Evolutionary conservation across 1,140 invertebrate species (phyloP).

Genomic region (Polypedilum pembai): DNA sequence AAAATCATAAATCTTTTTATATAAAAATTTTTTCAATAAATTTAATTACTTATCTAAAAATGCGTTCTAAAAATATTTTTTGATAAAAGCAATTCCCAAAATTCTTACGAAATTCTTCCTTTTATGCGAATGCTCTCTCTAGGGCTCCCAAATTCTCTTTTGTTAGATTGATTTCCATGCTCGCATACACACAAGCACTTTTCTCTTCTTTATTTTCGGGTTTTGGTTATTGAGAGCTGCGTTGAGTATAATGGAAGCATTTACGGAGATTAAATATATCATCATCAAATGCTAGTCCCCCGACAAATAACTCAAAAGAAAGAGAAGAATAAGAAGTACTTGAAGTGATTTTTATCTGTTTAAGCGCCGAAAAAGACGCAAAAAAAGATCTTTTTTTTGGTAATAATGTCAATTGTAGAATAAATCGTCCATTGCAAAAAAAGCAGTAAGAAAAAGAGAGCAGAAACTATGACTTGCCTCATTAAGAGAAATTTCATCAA

Average conservation of each 20-base stretch:
- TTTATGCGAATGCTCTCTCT: neutral
- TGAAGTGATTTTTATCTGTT: constrained; percentile 7
- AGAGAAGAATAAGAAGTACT: constrained; percentile 8
- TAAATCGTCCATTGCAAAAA: neutral
- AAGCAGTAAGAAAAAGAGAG: neutral
- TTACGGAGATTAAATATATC: constrained; percentile 28
- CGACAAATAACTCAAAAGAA: constrained; percentile 1
- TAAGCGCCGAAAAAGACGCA: constrained; percentile 21
- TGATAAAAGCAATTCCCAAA: neutral
- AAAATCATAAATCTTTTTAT: too few relatives aligned
- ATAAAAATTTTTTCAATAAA: too few relatives aligned
- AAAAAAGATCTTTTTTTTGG: neutral
- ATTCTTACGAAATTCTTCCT: too few relatives aligned
- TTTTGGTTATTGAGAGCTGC: neutral
- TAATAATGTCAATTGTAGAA: neutral
- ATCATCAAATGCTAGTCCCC: constrained; percentile 19
- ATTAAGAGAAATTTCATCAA: neutral
- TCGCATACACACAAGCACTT: neutral
- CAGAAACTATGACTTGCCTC: neutral
- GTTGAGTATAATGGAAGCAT: constrained; percentile 24
- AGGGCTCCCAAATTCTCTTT: neutral
- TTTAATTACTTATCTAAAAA: too few relatives aligned
- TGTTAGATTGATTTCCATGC: constrained; percentile 8
- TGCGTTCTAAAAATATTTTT: too few relatives aligned
- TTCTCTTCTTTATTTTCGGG: neutral